Base-by-base conservation (phyloP, 2,113 vertebrate genomes). In the Labeo rohita region DNA sequence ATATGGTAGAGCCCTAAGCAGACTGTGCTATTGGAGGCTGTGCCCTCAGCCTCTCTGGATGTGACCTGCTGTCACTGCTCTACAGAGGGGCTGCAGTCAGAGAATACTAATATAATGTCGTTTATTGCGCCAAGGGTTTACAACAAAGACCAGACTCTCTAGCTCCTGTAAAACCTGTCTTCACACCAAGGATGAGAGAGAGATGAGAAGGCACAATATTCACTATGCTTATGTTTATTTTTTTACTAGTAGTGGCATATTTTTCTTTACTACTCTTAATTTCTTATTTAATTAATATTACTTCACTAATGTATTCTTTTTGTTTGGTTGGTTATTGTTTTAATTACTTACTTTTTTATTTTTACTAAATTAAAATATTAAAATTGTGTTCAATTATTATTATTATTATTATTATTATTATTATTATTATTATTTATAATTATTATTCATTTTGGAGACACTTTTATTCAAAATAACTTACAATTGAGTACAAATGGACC, bases 61-160 rank as follows among this genome's bases (percentile, higher is more conserved):
- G 21, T 80, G 79, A 80, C 59, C 79, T 15, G 45, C 79, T 80
- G 79, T 80, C 59, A 80, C 36, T 45, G 56, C 36, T 63, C 56
- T 63, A 80, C 59, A 6, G 79, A 65, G 59, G 78, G 7, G 39
- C 13, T 28, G 8, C 59, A 49, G 13, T 80, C 78, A 65, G 7
- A 28, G 78, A 80, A 80, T 80, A 80, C 78, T 80, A 80, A 80
- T 80, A 80, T 23, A 34, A 10, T 80, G 12, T 45, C 47, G 78
- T 80, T 80, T 80, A 49, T 80, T 80, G 59, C 39, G 8, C 59
- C 61, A 10, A 63, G 59, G 59, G 78, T 65, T 80, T 49, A 80
- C 39, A 80, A 80, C 39, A 80, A 28, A 65, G 18, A 80, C 11
- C 21, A 45, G 59, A 65, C n/a, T 47, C 39, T 65, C 21, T 8